Conservation (phyloP, 2,797 vertebrate genomes). For the Gymnoscopelus braueri region DNA sequence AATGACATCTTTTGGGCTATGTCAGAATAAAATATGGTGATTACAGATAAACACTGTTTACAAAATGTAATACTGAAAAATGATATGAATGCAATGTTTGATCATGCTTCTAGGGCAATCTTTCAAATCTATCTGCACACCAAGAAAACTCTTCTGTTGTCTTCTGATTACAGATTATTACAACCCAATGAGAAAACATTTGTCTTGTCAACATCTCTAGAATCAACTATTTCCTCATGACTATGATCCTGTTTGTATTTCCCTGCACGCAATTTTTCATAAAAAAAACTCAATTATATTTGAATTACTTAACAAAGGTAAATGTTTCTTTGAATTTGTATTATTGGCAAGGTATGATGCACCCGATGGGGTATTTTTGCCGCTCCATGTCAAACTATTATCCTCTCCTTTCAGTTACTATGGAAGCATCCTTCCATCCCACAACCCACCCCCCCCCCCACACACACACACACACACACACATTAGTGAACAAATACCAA, state of each 20-base stretch:
- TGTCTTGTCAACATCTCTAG: conserved; percentile 77
- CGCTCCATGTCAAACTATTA: background rate
- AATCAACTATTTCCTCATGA: conserved; percentile 65
- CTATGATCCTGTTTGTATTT: conserved; percentile 68
- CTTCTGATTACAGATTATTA: conserved; percentile 80
- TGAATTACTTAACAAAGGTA: conserved; percentile 56
- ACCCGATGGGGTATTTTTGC: background rate
- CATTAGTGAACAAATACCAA: no score
- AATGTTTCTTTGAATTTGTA: conserved; percentile 28
- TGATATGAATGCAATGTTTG: conserved; percentile 76
- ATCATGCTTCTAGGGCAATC: conserved; percentile 75
- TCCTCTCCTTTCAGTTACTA: background rate
- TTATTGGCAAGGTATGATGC: conserved; percentile 4
- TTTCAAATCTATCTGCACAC: conserved; percentile 74
- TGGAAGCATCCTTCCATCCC: background rate
- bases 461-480: no score
- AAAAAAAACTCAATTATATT: conserved; percentile 59
- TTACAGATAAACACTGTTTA: conserved; percentile 80
- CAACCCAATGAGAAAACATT: conserved; percentile 80
- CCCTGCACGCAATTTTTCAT: conserved; percentile 61
- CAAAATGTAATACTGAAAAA: conserved; percentile 75
- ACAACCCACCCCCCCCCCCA: no score
- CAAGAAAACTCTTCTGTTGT: conserved; percentile 75
- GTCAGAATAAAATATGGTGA: conserved; percentile 64
- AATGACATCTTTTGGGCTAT: conserved; percentile 53